Conservation (phyloP, 2,888 invertebrate species). For the Caradrina kadenii region DNA sequence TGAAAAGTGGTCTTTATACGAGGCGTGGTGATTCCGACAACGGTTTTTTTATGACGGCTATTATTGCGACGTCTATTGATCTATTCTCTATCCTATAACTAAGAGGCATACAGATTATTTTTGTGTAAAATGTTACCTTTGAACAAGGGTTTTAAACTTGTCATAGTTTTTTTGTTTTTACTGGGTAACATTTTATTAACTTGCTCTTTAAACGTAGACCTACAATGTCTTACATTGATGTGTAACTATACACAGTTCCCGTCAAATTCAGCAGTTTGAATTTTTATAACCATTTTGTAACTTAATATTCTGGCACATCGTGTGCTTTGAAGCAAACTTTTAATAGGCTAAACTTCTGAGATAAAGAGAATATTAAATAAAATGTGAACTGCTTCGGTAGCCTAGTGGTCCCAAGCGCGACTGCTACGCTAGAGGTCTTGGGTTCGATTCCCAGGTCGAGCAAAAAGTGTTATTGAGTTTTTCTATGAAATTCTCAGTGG, state of each 20-base stretch:
- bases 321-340: slow-evolving; percentile 9
- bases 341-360: neutral
- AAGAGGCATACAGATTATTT: too few species aligned
- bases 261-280: slow-evolving; percentile 9
- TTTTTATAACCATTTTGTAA: slow-evolving; percentile 19
- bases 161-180: neutral
- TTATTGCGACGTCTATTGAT: too few species aligned
- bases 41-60: neutral
- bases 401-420: too few species aligned
- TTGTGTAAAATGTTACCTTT: neutral
- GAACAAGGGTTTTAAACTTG: neutral
- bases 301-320: slow-evolving; percentile 8
- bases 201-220: neutral
- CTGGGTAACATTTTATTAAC: neutral
- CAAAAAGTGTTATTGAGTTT: too few species aligned
- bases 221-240: slow-evolving; percentile 19
- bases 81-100: too few species aligned
- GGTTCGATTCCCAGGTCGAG: too few species aligned
- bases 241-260: neutral
- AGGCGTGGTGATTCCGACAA: neutral
- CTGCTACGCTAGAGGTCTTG: too few species aligned
- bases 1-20: slow-evolving; percentile 29
- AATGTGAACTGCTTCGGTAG: too few species aligned
- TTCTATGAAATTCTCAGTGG: too few species aligned
- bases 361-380: neutral